Evolutionary conservation across 2,888 invertebrate genomes (phyloP), one percentile per base, ranked within the genome.

Genomic region (Epistrophella euchroma): DNA sequence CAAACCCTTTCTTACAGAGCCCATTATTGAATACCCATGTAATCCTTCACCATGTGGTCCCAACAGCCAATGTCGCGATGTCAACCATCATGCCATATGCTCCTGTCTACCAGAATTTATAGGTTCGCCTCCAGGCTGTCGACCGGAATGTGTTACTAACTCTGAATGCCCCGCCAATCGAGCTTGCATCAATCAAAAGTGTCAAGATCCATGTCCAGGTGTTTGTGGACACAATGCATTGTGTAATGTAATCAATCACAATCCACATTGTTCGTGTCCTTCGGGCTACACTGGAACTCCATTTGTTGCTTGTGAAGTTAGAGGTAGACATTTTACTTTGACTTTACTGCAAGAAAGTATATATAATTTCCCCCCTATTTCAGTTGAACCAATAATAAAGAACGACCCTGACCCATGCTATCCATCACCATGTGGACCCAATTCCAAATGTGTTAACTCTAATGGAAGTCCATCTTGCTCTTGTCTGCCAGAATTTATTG

Each of bases 131-230:
- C 96, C 96, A 0, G 94, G 94, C 82, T 96, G 96, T 91, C 93
- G 95, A 86, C 95, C 96, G 2, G 96, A 96, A 92, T 96, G 96
- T 91, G 93, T 94, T 62, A 94, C 94, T 88, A 95, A 95, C 89
- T 93, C 94, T 2, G 96, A 96, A 91, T 96, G 96, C 90, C 90
- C 94, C 11, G 94, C 94, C 77, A 94, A 94, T 83, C 92, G 94
- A 88, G 96, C 96, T 4, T 96, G 96, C 89, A 94, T 95, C 56
- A 95, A 94, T 89, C 94, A 94, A 87, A 95, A 95, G 92, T 96
- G 96, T 90, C 93, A 93, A 91, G 95, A 96, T 91, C 96, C 96
- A 62, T 96, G 96, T 88, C 94, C 95, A 6, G 96, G 96, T 43
- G 95, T 95, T 15, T 96, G 96, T 90, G 96, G 96, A 17, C 91